Conservation (phyloP, 2,888 invertebrate species). For the Stomorhina lunata region DNA sequence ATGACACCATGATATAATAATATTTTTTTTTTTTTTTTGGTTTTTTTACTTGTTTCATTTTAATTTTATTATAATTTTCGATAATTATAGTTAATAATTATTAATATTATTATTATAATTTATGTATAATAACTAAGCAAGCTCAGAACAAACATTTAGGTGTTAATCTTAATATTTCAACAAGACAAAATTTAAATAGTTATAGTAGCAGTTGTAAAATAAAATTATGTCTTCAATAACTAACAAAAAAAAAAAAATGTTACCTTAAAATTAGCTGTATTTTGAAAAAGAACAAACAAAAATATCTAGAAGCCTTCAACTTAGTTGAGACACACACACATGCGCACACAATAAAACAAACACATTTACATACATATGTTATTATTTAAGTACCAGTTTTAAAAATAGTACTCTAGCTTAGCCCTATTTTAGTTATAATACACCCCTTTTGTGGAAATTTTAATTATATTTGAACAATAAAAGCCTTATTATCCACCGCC, state of each 20-base stretch:
- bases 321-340: slow-evolving; percentile 15
- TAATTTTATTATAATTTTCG: slow-evolving; percentile 40
- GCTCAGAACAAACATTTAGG: slow-evolving; percentile 73
- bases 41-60: slow-evolving; percentile 22
- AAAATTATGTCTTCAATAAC: background rate
- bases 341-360: slow-evolving; percentile 1
- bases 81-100: slow-evolving; percentile 18
- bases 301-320: slow-evolving; percentile 15
- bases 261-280: background rate
- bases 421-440: background rate
- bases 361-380: background rate
- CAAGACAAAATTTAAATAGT: background rate
- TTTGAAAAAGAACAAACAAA: background rate
- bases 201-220: slow-evolving; percentile 5
- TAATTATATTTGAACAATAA: background rate
- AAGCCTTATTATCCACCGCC: slow-evolving; percentile 50
- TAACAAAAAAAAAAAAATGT: background rate
- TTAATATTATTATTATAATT: slow-evolving; percentile 65
- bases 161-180: slow-evolving; percentile 3
- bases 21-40: slow-evolving; percentile 27
- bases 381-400: background rate
- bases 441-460: background rate
- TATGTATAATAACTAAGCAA: slow-evolving; percentile 73
- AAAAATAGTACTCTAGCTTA: background rate
- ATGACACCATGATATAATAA: slow-evolving; percentile 79